phyloP scores from a whole-genome alignment of 1,140 invertebrate genomes.

The Drosophila bipectinata region DNA sequence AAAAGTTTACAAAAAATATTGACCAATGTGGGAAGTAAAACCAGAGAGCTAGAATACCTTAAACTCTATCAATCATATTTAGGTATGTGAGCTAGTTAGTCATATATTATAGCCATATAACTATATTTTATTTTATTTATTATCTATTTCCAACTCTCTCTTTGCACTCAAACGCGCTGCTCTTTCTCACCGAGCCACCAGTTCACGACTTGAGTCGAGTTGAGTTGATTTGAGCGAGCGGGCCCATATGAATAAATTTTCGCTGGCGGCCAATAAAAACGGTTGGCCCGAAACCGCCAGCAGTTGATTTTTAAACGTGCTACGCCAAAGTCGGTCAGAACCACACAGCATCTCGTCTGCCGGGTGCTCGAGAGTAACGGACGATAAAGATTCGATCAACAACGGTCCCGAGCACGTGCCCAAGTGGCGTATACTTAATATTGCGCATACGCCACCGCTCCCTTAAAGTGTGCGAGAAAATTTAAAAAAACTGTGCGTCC shows the following conservation, averaged over 20 bases:
- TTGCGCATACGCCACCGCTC: constrained; percentile 26
- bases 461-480: neutral
- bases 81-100: too few species aligned
- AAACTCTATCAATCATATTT: too few species aligned
- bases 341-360: constrained; percentile 1
- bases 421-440: constrained; percentile 43
- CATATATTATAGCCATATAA: neutral
- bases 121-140: constrained; percentile 19
- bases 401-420: constrained; percentile 51
- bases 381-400: constrained; percentile 39
- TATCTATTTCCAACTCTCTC: neutral
- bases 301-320: constrained; percentile 64
- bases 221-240: constrained; percentile 55
- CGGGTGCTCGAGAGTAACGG: constrained; percentile 17
- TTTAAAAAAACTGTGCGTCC: neutral
- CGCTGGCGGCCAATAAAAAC: constrained; percentile 62
- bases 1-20: constrained; percentile 3
- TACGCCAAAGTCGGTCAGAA: constrained; percentile 47
- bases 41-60: too few species aligned
- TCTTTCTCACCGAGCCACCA: constrained; percentile 20
- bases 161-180: neutral
- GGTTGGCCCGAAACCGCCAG: constrained; percentile 29
- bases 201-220: constrained; percentile 30
- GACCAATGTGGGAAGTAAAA: neutral
- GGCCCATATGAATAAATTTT: constrained; percentile 34